phyloP scores from a whole-genome alignment of 2,797 vertebrate species.

The Chelmon rostratus region DNA sequence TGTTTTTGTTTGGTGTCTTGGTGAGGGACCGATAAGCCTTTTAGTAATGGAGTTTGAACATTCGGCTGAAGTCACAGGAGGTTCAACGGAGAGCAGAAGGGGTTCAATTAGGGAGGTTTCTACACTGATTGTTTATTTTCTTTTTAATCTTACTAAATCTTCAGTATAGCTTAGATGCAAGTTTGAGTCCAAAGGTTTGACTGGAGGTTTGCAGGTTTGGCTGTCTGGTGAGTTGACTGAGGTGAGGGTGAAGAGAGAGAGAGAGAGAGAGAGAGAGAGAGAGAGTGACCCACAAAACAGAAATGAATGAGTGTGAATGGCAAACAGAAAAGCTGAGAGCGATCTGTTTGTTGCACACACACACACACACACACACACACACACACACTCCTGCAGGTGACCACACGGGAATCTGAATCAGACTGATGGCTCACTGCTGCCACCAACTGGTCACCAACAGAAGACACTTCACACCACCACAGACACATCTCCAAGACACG shows the following conservation, averaged over 20 bases:
- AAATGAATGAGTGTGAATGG: too few species aligned
- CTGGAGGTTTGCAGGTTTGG: not conserved
- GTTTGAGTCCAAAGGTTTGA: not conserved
- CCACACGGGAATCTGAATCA: not conserved
- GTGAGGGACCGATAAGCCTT: not conserved
- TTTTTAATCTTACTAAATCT: not conserved
- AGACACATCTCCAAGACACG: too few species aligned
- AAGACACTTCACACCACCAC: not conserved
- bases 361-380: not conserved
- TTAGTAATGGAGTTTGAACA: not conserved
- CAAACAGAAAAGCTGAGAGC: not conserved
- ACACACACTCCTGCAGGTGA: not conserved
- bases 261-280: too few species aligned
- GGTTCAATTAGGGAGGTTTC: too few species aligned
- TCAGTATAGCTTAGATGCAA: not conserved
- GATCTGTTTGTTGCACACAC: not conserved
- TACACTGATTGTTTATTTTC: not conserved
- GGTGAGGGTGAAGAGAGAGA: too few species aligned
- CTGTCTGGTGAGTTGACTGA: too few species aligned
- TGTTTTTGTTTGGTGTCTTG: not conserved
- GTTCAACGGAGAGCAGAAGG: not conserved
- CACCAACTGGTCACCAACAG: not conserved
- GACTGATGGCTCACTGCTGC: slow-evolving; percentile 32
- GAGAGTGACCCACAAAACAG: too few species aligned
- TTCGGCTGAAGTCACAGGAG: not conserved